These are phyloP conservation scores for Sebastes umbrosus DNA, from an alignment of 2,797 vertebrate species.

Conservation along the genomic window DNA sequence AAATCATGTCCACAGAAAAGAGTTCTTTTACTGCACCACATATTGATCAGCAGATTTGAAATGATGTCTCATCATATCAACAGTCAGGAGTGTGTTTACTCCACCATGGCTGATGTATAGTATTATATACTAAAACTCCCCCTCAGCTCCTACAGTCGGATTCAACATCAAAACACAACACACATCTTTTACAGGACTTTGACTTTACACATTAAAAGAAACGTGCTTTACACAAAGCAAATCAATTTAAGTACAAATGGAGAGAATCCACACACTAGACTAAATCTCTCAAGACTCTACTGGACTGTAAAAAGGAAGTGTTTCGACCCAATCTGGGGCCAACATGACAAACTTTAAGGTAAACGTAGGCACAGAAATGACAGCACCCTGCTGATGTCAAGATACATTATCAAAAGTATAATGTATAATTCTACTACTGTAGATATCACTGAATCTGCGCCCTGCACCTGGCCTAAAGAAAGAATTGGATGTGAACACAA, in stretches of 20 bases:
- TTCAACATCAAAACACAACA: not conserved
- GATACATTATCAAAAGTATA: not conserved
- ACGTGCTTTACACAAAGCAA: not conserved
- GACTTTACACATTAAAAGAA: not conserved
- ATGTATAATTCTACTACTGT: not conserved
- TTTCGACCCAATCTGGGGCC: not conserved
- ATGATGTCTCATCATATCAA: not conserved
- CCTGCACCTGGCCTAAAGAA: not conserved
- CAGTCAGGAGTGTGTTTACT: not conserved
- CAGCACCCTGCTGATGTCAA: not conserved
- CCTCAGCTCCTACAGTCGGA: not conserved
- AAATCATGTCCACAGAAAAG: slow-evolving; percentile 16
- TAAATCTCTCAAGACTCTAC: not conserved
- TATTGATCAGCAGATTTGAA: not conserved
- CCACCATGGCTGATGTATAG: not conserved
- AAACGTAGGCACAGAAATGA: not conserved
- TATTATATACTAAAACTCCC: not conserved
- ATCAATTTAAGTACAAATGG: not conserved
- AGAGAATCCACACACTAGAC: not conserved
- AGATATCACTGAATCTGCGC: not conserved
- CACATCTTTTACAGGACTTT: not conserved
- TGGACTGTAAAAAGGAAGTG: not conserved
- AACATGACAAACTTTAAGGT: not conserved
- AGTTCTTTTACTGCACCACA: not conserved
- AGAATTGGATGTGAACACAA: not conserved